Evolutionary conservation across 2,797 vertebrate genomes (phyloP).

Genomic region (Graptemys geographica): DNA sequence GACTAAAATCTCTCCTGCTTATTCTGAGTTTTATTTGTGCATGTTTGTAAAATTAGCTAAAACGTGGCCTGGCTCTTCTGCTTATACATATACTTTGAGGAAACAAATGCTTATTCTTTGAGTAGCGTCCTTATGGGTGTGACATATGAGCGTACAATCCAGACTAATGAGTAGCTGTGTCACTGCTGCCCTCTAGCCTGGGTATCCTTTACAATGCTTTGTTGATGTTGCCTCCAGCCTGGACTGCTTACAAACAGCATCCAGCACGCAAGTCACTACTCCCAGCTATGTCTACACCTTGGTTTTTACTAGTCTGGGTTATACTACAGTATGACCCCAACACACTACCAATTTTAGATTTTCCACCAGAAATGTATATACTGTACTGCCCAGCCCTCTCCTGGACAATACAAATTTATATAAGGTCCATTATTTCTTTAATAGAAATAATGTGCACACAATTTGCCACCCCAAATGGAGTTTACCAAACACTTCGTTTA

Average conservation of each 20-base stretch:
- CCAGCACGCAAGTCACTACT: neutral
- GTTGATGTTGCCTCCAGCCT: no score
- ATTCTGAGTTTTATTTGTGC: neutral
- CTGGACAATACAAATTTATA: neutral
- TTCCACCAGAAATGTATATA: neutral
- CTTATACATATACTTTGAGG: neutral
- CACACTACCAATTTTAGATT: neutral
- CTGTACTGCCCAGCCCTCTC: neutral
- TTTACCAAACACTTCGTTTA: neutral
- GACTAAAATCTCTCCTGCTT: accelerated
- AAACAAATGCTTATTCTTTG: slow-evolving; percentile 42
- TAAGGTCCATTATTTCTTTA: neutral
- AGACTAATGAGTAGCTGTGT: neutral
- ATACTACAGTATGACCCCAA: neutral
- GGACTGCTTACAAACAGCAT: neutral
- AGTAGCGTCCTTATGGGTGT: neutral
- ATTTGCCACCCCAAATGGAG: neutral
- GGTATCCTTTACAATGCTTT: no score
- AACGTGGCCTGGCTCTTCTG: neutral
- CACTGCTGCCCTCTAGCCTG: neutral
- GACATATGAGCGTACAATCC: neutral
- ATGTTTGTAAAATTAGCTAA: neutral
- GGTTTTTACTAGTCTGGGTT: neutral
- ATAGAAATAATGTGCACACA: no score
- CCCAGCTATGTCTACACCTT: neutral